Evolutionary conservation across 2,888 invertebrate species (phyloP), one percentile per base, ranked within the genome.

Genomic region (Lithophane semibrunnea): DNA sequence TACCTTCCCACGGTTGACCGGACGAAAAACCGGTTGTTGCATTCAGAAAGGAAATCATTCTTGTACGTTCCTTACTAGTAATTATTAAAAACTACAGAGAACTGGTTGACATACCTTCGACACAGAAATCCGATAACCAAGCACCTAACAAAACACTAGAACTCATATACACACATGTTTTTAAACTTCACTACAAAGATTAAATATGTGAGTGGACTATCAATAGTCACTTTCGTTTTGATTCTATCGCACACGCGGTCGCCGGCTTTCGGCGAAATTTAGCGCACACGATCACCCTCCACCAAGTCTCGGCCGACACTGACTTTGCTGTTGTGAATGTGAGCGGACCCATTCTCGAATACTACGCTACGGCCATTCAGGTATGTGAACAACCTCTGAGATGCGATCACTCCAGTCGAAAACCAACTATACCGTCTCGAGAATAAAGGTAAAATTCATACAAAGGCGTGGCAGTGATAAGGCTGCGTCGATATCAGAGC

Each of bases 401-500:
- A 88, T 90, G 86, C 85, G 80, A 90, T 69, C 65, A 83, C 75
- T 82, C 29, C 94, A 93, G 88, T 81, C 88, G 75, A 95, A 94
- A 91, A 86, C 90, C 78, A 87, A 92, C 95, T 92, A 82, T 94
- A 94, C 49, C 0, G 0, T 1, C 12, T 58, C 58, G n/a, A 12
- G 1, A 72, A 91, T 93, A 95, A 90, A 90, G 92, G 73, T 79
- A 90, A 85, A 89, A 92, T 89, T 94, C 80, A 89, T 78, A 80
- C 88, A 87, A 72, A 83, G 88, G 81, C 70, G 68, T 73, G 70
- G 75, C 86, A 92, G 91, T 96, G 96, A 96, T 96, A 96, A 96
- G 95, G 92, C 94, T 94, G 94, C 95, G 96, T 96, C 96, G 96
- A 96, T 96, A 96, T 95, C 96, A 96, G 92, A 93, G 93, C 95